phyloP scores from a whole-genome alignment of 1,140 invertebrate species.

The Episyrphus balteatus region DNA sequence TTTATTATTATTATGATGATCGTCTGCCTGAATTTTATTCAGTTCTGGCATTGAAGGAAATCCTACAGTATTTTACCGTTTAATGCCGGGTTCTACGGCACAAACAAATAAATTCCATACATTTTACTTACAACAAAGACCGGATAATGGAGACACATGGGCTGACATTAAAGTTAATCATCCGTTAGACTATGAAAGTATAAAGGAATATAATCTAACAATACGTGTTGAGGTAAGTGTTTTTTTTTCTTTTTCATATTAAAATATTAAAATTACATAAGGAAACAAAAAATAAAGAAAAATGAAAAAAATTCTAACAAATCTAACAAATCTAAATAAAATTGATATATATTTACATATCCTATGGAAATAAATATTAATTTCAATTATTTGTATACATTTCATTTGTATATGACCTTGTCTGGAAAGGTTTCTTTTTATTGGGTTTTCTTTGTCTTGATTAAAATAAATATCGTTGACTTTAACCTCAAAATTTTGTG shows the following conservation, averaged over 20 bases:
- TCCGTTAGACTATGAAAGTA: conserved; percentile 86
- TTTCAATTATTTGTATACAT: too few species aligned
- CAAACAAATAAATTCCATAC: conserved; percentile 93
- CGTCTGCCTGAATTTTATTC: conserved; percentile 18
- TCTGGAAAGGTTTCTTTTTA: too few species aligned
- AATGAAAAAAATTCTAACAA: neutral
- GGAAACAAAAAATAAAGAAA: neutral
- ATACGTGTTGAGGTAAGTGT: conserved; percentile 82
- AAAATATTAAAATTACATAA: too few species aligned
- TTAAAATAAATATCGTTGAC: too few species aligned
- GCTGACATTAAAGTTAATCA: conserved; percentile 94
- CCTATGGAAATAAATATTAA: too few species aligned
- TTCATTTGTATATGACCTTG: too few species aligned
- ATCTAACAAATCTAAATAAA: conserved; percentile 6
- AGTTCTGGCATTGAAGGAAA: conserved; percentile 93
- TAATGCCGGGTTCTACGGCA: conserved; percentile 88
- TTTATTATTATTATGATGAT: too few species aligned
- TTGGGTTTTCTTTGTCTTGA: too few species aligned
- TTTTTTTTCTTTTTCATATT: neutral
- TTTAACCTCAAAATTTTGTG: too few species aligned
- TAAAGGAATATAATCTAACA: conserved; percentile 91
- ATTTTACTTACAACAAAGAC: conserved; percentile 86
- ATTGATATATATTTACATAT: too few species aligned
- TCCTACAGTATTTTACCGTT: conserved; percentile 85
- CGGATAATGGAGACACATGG: conserved; percentile 83